These are phyloP conservation scores for Pteromalus puparum DNA, from an alignment of 1,140 invertebrate genomes.

Conservation along the genomic window DNA sequence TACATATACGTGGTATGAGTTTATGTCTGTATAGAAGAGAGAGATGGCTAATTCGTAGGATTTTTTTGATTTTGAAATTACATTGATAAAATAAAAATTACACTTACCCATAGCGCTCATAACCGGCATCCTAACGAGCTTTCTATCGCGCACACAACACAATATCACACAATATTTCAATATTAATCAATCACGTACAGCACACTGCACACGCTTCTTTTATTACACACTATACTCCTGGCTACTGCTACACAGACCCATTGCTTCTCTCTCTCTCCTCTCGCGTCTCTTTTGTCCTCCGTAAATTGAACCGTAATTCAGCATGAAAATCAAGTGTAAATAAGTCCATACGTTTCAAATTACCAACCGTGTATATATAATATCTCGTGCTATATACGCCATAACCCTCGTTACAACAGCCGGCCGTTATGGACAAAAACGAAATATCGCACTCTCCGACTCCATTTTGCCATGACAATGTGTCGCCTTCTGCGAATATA, in stretches of 20 bases:
- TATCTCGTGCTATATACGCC: too few species aligned
- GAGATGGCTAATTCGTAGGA: too few species aligned
- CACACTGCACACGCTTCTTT: not conserved
- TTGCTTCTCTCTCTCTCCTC: slow-evolving; percentile 50
- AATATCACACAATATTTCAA: slow-evolving; percentile 17
- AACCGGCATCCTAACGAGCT: not conserved
- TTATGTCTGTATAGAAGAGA: too few species aligned
- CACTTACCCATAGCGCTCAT: too few species aligned
- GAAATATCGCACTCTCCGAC: not conserved
- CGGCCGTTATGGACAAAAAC: not conserved
- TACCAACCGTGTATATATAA: slow-evolving; percentile 10
- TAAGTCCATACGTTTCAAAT: slow-evolving; percentile 46
- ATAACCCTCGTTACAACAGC: not conserved
- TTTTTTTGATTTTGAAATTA: too few species aligned
- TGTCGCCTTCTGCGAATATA: not conserved
- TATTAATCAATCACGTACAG: not conserved
- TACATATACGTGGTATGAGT: not conserved
- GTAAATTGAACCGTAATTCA: slow-evolving; percentile 30
- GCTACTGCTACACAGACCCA: not conserved
- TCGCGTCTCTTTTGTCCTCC: not conserved
- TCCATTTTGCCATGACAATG: slow-evolving; percentile 46
- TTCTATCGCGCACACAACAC: not conserved
- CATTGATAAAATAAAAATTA: too few species aligned
- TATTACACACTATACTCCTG: not conserved
- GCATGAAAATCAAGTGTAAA: slow-evolving; percentile 45